Evolutionary conservation across 2,797 vertebrate genomes (phyloP), one percentile per base, ranked within the genome.

Genomic region (Emys orbicularis): DNA sequence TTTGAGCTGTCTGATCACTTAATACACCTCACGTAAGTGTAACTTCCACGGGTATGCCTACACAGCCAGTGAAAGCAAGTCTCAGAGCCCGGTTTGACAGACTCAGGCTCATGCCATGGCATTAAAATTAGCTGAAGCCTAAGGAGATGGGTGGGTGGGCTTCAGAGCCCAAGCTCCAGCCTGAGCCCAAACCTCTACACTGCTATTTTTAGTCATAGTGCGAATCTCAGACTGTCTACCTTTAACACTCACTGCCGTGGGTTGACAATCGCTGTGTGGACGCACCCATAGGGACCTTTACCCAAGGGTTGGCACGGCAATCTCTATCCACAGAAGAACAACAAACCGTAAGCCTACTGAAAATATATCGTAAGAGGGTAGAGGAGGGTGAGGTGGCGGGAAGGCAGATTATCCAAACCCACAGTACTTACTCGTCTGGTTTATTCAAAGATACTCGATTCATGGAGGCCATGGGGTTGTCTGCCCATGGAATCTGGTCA

Each of bases 391-490:
- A 34, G 37, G n/a, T 37, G 21, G 19, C 2, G 18, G 37, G 68
- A 72, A 72, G 68, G 19, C 65, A 37, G 37, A 29, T 59, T 12
- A 44, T 23, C 27, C 6, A 54, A 25, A 19, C 37, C 56, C 1
- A 6, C 0, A 16, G 56, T 91, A 98, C 98, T 99, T 97, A 99
- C 99, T 99, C 99, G 96, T 99, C 99, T 37, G 99, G 98, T 83
- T 99, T 99, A 89, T 97, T 98, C 85, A 98, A 74, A 1, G 98
- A 80, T 53, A 98, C 98, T 61, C 98, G 99, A 74, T 98, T 97
- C 93, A 98, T 95, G 74, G 98, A 84, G 80, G 98, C 98, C 93
- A 99, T 96, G 93, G 97, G 84, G 87, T 95, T 98, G 50, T 99
- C 99, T 2, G 99, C 31, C 98, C 98, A 99, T 3, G 98, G 97